phyloP scores from a whole-genome alignment of 1,140 invertebrate genomes.

The Ladona fulva region DNA sequence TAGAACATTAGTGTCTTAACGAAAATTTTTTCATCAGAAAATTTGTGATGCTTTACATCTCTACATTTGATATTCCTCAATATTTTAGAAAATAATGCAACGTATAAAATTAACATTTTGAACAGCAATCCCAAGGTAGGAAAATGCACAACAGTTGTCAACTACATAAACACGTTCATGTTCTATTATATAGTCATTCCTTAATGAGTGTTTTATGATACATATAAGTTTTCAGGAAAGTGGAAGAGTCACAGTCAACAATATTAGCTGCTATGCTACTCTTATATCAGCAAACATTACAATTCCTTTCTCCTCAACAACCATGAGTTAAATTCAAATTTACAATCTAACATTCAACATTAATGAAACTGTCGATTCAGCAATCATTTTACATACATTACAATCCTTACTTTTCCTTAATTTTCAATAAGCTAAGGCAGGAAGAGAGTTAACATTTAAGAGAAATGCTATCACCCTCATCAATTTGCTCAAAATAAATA shows the following conservation, averaged over 20 bases:
- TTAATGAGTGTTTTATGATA: background rate
- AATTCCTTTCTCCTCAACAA: background rate
- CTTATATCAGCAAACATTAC: background rate
- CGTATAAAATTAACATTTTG: too few species aligned
- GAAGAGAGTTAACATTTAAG: background rate
- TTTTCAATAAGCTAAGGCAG: background rate
- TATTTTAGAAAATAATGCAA: too few species aligned
- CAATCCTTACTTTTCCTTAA: background rate
- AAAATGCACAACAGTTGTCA: too few species aligned
- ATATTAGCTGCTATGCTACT: background rate
- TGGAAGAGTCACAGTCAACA: background rate
- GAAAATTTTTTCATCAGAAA: too few species aligned
- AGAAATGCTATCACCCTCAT: background rate
- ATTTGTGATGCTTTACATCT: too few species aligned
- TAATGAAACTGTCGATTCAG: background rate
- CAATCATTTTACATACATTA: background rate
- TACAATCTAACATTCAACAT: conserved; percentile 10
- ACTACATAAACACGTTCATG: background rate
- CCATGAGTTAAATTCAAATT: background rate
- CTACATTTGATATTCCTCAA: too few species aligned
- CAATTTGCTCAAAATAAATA: background rate
- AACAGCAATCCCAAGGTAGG: too few species aligned
- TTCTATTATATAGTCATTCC: background rate
- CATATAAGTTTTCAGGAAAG: background rate
- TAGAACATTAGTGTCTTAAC: too few species aligned